Evolutionary conservation across 1,140 invertebrate genomes (phyloP), one percentile per base, ranked within the genome.

Genomic region (Microplitis demolitor): DNA sequence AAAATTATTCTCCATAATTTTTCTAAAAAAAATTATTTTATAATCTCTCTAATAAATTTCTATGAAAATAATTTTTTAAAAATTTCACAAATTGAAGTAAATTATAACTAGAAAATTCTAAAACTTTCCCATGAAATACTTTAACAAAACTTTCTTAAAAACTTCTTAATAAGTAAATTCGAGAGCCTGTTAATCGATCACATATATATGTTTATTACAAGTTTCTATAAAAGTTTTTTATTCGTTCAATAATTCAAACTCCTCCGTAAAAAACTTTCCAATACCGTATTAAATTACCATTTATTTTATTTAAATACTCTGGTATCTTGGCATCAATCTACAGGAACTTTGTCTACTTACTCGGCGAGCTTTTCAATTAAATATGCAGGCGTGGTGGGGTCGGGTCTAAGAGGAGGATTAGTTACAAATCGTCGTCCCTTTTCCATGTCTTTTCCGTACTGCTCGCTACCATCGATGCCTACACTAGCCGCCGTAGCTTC

Each of bases 291-390:
- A 16, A 69, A 9, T 16, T 39, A n/a, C n/a, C 6, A 35, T 54
- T 39, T 39, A 51, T 61, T 70, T 33, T 61, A 50, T 45, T 70
- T 11, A n/a, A 24, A 34, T 39, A 35, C 6, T n/a, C 6, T 6
- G 9, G 11, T 60, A 13, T 60, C 13, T 14, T 14, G 3, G 9
- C 24, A 39, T 37, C n/a, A 16, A 31, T 58, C 61, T 69, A 1
- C n/a, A 4, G n/a, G n/a, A 24, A 24, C 24, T 24, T 24, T 24
- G 24, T 24, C 24, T 85, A 90, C 92, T 93, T 90, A 97, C 96
- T 93, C 91, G 77, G 94, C 93, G 75, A 98, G 88, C 3, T 95
- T 90, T 85, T 96, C 92, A 88, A 96, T 92, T 82, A 98, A 89
- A 81, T 93, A 92, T 71, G 89, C 89, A 35, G 96, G 94, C 63